Percentiles rank a stretch among this genome's conserved stretches.
phyloP scores from a whole-genome alignment of 2,888 invertebrate genomes.

The Eurytoma adleriae region DNA sequence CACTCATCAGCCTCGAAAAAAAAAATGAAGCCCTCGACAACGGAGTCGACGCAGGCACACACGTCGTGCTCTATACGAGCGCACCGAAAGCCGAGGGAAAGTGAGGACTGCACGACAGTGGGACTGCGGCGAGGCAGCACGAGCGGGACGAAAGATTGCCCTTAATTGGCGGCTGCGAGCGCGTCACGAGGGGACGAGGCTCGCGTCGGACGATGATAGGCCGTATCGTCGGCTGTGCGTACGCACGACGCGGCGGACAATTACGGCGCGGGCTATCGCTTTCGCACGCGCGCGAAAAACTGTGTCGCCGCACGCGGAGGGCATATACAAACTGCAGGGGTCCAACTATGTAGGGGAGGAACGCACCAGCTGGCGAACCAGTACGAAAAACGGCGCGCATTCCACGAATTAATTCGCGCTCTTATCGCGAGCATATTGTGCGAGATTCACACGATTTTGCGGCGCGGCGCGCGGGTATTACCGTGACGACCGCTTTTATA shows the following conservation, averaged over 20 bases:
- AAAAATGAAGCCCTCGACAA: not conserved
- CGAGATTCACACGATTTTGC: constrained; percentile 3
- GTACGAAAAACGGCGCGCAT: constrained; percentile 16
- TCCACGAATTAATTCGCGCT: constrained; percentile 17
- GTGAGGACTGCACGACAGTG: constrained; percentile 2
- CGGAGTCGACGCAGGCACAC: constrained; percentile 4
- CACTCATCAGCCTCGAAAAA: no score
- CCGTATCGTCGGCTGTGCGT: constrained; percentile 24
- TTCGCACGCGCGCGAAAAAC: constrained; percentile 43
- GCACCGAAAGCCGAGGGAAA: not conserved
- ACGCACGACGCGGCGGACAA: constrained; percentile 12
- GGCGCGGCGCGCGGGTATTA: not conserved
- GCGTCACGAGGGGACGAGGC: not conserved
- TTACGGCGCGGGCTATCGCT: constrained; percentile 40
- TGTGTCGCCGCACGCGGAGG: not conserved
- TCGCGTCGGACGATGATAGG: constrained; percentile 24
- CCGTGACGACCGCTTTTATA: not conserved
- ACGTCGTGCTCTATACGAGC: not conserved
- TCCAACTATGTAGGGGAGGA: no score
- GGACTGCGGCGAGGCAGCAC: constrained; percentile 51
- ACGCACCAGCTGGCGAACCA: not conserved
- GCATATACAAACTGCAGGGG: no score
- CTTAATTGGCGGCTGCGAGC: constrained; percentile 60
- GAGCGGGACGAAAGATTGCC: constrained; percentile 60
- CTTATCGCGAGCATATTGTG: constrained; percentile 13